These are phyloP conservation scores for Nansenia antarctica DNA, from an alignment of 2,113 vertebrate genomes.

Conservation along the genomic window DNA sequence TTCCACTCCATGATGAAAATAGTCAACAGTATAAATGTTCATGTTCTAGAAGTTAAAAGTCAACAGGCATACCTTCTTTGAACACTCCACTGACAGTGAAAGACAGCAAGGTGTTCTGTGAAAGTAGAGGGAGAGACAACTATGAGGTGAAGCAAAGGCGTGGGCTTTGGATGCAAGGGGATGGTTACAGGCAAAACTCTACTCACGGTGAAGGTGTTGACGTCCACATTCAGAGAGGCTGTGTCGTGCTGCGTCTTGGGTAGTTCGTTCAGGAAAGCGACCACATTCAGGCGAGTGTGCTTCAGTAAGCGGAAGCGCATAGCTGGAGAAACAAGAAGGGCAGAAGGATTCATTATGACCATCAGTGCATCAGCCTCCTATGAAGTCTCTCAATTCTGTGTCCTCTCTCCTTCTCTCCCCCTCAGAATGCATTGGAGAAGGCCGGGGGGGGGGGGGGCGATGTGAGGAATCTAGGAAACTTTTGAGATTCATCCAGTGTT, in stretches of 20 bases:
- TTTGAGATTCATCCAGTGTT: too few relatives aligned
- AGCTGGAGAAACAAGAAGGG: slow-evolving; percentile 45
- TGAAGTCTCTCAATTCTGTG: too few relatives aligned
- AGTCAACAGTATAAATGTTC: background rate
- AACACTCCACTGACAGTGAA: slow-evolving; percentile 80
- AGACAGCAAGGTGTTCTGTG: slow-evolving; percentile 74
- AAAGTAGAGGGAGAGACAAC: background rate
- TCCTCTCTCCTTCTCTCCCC: too few relatives aligned
- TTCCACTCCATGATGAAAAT: background rate
- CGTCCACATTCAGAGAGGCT: slow-evolving; percentile 76
- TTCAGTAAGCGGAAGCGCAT: slow-evolving; percentile 75
- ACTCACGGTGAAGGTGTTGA: slow-evolving; percentile 77
- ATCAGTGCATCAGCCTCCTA: background rate
- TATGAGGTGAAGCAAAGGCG: background rate
- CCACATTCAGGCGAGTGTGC: slow-evolving; percentile 77
- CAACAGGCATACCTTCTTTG: slow-evolving; percentile 69
- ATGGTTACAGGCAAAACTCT: background rate
- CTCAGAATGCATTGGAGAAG: too few relatives aligned
- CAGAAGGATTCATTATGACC: background rate
- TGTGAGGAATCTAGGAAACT: too few relatives aligned
- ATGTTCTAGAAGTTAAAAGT: background rate
- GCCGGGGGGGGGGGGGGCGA: too few relatives aligned
- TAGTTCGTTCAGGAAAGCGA: slow-evolving; percentile 80
- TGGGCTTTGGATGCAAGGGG: background rate
- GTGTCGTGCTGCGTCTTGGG: slow-evolving; percentile 80